Base-by-base conservation (phyloP, 2,113 vertebrate species). In the Phrynosoma blainvillii region DNA sequence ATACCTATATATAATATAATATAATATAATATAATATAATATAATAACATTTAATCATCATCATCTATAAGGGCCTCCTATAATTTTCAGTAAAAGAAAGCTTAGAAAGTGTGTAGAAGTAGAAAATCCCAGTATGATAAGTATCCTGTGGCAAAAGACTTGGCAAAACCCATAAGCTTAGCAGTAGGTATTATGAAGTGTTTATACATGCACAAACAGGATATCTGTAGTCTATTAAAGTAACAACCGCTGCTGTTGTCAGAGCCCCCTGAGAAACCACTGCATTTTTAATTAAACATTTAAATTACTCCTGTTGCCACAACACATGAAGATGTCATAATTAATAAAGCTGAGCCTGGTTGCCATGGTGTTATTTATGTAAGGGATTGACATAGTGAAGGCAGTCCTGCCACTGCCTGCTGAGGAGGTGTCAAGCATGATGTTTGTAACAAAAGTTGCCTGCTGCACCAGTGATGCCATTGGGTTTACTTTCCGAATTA, bases 351-450 rank as follows among this genome's bases (percentile, higher is more conserved):
- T n/a, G 85, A 86, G 80, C 23, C 32, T 68, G 52, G 80, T 79
- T 59, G 54, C 73, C 1, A 6, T 42, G 25, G 78, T 91, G 86
- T 14, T 70, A 42, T 75, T 92, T 87, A 9, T 40, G 25, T 75
- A 84, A 88, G 70, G 47, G 66, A 10, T 11, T 11, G 62, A 21
- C 85, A 14, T 30, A 66, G 47, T 0, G 2, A 25, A 84, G 30
- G 62, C 47, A 18, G 1, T 79, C 56, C 23, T 13, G 1, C 80
- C 76, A 88, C 68, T 88, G 47, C 47, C 47, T 3, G 4, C 42
- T 30, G 13, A 32, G 76, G 84, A n/a, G 56, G 25, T 84, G 52
- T 91, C 62, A 4, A 20, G 54, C 84, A 27, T 27, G 79, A 5
- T 27, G 54, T 82, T 85, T 21, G 40, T 82, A 42, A 30, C 32